A percentile compares a stretch with the other conserved stretches of the same genome.
Evolutionary conservation across 2,113 vertebrate species (phyloP).

Genomic region (Coryphaenoides rupestris): DNA sequence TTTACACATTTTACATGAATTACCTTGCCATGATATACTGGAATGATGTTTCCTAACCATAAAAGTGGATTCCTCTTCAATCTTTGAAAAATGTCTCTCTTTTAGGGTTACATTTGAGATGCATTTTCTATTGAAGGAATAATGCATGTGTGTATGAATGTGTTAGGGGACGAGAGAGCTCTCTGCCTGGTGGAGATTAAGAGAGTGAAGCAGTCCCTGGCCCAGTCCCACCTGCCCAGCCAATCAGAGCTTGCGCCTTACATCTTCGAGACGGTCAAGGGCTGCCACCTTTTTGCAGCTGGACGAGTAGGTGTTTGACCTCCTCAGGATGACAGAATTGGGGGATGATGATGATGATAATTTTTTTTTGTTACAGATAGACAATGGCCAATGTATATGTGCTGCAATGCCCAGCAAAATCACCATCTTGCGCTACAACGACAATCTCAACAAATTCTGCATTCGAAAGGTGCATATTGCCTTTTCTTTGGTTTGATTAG

Average conservation of each 20-base stretch:
- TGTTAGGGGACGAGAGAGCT: conserved; percentile 89
- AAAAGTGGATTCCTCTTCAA: too few species aligned
- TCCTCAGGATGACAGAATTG: neutral
- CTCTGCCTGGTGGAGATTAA: conserved; percentile 94
- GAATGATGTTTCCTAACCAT: too few species aligned
- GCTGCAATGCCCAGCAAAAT: conserved; percentile 96
- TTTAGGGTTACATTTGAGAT: too few species aligned
- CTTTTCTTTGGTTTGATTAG: too few species aligned
- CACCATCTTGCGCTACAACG: conserved; percentile 91
- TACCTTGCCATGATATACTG: too few species aligned
- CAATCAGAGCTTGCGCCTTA: conserved; percentile 89
- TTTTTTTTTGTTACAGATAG: conserved; percentile 76
- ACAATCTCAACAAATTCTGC: conserved; percentile 94
- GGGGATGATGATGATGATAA: neutral
- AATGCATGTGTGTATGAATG: conserved; percentile 22
- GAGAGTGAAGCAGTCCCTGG: conserved; percentile 93
- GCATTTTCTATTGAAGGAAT: neutral
- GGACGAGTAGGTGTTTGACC: conserved; percentile 79
- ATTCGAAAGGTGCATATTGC: conserved; percentile 85
- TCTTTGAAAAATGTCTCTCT: too few species aligned
- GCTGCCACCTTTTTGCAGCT: conserved; percentile 94
- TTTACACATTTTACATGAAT: too few species aligned
- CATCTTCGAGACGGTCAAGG: conserved; percentile 95
- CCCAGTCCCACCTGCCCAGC: conserved; percentile 94
- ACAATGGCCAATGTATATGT: conserved; percentile 92